Evolutionary conservation across 2,113 vertebrate species (phyloP).

Genomic region (Zosterops japonicus): DNA sequence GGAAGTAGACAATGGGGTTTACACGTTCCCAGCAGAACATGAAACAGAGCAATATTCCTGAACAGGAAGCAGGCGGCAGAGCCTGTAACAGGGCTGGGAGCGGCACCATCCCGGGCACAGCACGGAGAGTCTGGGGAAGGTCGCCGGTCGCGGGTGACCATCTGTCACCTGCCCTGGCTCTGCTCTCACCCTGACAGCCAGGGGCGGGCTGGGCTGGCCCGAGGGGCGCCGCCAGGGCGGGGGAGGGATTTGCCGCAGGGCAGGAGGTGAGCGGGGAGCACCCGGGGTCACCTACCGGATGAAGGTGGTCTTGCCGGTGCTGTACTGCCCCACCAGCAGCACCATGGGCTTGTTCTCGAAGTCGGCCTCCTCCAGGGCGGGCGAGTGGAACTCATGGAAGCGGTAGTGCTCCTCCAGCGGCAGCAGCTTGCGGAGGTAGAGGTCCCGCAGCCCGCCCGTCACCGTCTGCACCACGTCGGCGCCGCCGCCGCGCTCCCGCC

Average conservation of each 20-base stretch:
- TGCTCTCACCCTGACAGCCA: not conserved
- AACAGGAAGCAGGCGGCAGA: not conserved
- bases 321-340: conserved; percentile 95
- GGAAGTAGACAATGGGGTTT: not conserved
- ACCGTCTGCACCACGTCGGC: conserved; percentile 92
- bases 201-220: not conserved
- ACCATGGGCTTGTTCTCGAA: conserved; percentile 99
- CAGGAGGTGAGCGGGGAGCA: not conserved
- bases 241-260: not conserved
- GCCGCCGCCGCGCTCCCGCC: conserved; percentile 66
- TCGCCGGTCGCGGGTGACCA: not conserved
- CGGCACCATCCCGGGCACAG: fast-evolving
- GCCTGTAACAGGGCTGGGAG: fast-evolving
- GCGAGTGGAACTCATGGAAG: conserved; percentile 98
- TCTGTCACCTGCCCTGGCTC: not conserved
- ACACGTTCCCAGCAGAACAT: not conserved
- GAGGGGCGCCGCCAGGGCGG: not conserved
- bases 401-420: conserved; percentile 94
- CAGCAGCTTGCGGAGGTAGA: conserved; percentile 91
- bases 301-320: conserved; percentile 97
- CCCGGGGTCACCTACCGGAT: conserved; percentile 74
- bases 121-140: not conserved
- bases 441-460: conserved; percentile 87
- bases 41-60: not conserved
- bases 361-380: conserved; percentile 94